Evolutionary conservation across 2,113 vertebrate genomes (phyloP).

Genomic region (Apistogramma diplotaenia): DNA sequence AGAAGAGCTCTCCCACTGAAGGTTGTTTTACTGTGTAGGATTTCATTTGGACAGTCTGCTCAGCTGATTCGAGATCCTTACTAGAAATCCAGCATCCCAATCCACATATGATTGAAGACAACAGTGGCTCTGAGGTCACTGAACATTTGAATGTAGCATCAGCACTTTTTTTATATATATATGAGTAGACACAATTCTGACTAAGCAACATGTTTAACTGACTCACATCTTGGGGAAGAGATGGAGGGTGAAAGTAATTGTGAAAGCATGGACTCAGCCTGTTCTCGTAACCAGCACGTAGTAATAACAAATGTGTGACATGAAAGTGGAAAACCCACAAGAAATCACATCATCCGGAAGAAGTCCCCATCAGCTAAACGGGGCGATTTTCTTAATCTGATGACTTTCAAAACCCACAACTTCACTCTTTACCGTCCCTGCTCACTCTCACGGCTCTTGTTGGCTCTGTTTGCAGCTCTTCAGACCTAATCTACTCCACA

Average conservation of each 20-base stretch:
- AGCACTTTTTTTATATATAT: neutral
- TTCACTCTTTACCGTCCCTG: neutral
- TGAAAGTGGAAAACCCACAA: neutral
- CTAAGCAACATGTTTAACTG: neutral
- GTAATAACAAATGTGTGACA: neutral
- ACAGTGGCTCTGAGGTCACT: neutral
- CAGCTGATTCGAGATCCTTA: neutral
- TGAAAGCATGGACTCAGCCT: neutral
- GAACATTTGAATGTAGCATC: neutral
- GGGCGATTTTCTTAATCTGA: neutral
- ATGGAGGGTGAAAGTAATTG: neutral
- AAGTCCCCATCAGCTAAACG: accelerated
- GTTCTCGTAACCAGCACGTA: neutral
- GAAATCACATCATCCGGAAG: neutral
- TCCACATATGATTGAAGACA: neutral
- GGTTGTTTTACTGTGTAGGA: neutral
- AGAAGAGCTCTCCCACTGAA: neutral
- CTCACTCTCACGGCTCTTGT: neutral
- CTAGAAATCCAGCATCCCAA: neutral
- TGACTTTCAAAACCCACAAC: neutral
- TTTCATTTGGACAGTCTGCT: neutral
- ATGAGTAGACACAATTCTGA: neutral
- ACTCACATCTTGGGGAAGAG: neutral
- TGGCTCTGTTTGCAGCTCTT: neutral
- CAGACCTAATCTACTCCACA: neutral